Evolutionary conservation across 2,797 vertebrate genomes (phyloP).

Genomic region (Pseudochaenichthys georgianus): DNA sequence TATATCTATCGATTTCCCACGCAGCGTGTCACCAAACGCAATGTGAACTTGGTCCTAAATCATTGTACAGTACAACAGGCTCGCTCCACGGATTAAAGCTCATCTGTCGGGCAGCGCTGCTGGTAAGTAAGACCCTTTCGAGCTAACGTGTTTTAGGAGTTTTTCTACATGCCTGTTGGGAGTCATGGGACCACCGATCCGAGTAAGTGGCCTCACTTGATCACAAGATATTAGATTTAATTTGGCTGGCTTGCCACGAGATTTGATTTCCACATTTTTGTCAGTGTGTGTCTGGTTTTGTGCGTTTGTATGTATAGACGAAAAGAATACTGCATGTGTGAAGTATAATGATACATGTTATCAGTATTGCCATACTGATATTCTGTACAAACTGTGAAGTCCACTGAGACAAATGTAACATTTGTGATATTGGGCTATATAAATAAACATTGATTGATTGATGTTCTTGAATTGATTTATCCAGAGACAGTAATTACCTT

Average conservation of each 20-base stretch:
- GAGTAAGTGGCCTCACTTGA: conserved; percentile 10
- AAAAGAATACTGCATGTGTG: not conserved
- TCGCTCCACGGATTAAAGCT: conserved; percentile 42
- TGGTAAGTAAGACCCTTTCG: conserved; percentile 55
- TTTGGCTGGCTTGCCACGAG: conserved; percentile 10
- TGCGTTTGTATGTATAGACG: too few species aligned
- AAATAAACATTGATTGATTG: too few species aligned
- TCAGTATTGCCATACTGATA: too few species aligned
- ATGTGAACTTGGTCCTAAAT: conserved; percentile 63
- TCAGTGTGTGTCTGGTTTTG: not conserved
- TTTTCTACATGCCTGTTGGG: not conserved
- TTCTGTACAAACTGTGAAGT: too few species aligned
- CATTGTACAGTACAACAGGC: conserved; percentile 23
- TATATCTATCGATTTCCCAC: conserved; percentile 13
- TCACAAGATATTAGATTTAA: conserved; percentile 27
- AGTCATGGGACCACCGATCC: not conserved
- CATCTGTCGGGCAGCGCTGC: conserved; percentile 34
- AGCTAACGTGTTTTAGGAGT: conserved; percentile 6
- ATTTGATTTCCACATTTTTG: not conserved
- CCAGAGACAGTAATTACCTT: conserved; percentile 1
- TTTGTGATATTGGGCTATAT: too few species aligned
- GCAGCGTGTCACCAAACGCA: conserved; percentile 30
- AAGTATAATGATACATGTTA: not conserved
- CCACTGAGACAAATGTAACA: too few species aligned
- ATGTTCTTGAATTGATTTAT: not conserved